Evolutionary conservation across 2,888 invertebrate species (phyloP), one percentile per base, ranked within the genome.

Genomic region (Synanthedon formicaeformis): DNA sequence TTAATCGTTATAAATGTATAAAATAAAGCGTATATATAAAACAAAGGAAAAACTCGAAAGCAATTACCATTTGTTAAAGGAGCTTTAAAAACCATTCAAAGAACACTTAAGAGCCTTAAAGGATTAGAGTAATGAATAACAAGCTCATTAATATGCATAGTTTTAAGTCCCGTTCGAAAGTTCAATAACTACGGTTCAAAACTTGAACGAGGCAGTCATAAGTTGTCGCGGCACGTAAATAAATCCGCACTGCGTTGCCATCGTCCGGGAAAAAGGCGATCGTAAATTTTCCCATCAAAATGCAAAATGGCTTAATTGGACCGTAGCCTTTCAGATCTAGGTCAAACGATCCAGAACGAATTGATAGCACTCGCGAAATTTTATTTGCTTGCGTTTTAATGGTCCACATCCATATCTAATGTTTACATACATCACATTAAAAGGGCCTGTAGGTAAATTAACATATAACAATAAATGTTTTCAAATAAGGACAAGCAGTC

Each of bases 231-330:
- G 60, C 63, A 60, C 64, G 69, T 70, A 73, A 76, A 79, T 81
- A 80, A 79, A 79, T 78, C 72, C 69, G 69, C 67, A 60, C 54
- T 57, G 54, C 59, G 69, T 68, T 51, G 50, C 52, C 69, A 77
- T 77, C 73, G 75, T 71, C 73, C 11, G 12, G 70, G 69, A 69
- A 73, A 78, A 73, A 71, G 73, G 69, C 75, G 70, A 75, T 80
- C 82, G 81, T 84, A 82, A 85, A 86, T 84, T 85, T 81, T 69
- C 72, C 80, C 76, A 85, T 85, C 83, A 85, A 85, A 84, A 86
- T 86, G 85, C 86, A 86, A 86, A 86, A 86, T 81, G 81, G 79
- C 78, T 85, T 84, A 86, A 85, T 84, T 85, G 85, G 78, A 81
- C 79, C 81, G 81, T 81, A 76, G 82, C 83, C 82, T 82, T 72